phyloP scores from a whole-genome alignment of 2,113 vertebrate genomes.

The Hippocampus mohnikei region DNA sequence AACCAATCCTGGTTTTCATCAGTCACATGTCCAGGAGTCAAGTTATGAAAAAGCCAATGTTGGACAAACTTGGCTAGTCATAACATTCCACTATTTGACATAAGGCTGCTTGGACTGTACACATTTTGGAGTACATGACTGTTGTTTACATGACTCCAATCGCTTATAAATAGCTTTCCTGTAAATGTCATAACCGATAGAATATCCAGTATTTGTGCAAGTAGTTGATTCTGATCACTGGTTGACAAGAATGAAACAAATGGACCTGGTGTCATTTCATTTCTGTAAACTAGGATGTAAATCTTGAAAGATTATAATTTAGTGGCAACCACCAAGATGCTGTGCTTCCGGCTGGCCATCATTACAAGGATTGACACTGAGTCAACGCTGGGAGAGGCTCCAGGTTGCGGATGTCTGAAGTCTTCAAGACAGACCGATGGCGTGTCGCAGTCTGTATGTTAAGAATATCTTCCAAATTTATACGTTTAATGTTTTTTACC shows the following conservation, averaged over 20 bases:
- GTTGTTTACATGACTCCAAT: background rate
- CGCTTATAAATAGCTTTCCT: background rate
- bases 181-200: background rate
- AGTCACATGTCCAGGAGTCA: background rate
- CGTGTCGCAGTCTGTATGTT: background rate
- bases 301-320: conserved; percentile 8
- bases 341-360: background rate
- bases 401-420: conserved; percentile 1
- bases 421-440: background rate
- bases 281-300: background rate
- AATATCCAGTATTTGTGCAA: background rate
- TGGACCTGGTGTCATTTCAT: background rate
- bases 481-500: background rate
- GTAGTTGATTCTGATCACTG: background rate
- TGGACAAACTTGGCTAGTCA: background rate
- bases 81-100: background rate
- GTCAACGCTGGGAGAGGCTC: background rate
- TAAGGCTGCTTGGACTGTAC: background rate
- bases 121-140: background rate
- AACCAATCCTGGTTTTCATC: background rate
- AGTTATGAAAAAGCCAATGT: background rate
- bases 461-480: conserved; percentile 1
- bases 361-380: background rate
- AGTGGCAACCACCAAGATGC: conserved; percentile 2
- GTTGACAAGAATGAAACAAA: background rate